A percentile compares a stretch with the other conserved stretches of the same genome.
These are phyloP conservation scores for Exocentrus adspersus DNA, from an alignment of 2,888 invertebrate genomes.

Conservation along the genomic window DNA sequence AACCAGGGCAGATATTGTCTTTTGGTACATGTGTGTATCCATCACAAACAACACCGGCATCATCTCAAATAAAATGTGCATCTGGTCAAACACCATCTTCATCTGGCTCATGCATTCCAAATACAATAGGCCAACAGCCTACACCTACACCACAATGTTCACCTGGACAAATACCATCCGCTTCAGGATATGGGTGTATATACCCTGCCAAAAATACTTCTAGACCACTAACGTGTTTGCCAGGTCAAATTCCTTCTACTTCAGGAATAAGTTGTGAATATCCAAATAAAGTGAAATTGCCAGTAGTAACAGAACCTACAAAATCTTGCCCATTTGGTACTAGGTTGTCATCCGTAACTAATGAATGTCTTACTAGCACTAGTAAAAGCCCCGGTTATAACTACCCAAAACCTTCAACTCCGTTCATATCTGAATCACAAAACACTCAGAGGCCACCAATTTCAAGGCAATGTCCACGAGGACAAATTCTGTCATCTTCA, in stretches of 20 bases:
- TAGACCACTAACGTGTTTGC: slow-evolving; percentile 27
- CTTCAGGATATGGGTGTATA: slow-evolving; percentile 30
- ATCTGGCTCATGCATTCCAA: slow-evolving; percentile 10
- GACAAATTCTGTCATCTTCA: slow-evolving; percentile 31
- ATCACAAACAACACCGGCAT: slow-evolving; percentile 20
- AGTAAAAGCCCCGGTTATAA: slow-evolving; percentile 14
- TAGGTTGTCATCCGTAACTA: slow-evolving; percentile 25
- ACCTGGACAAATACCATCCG: slow-evolving; percentile 36
- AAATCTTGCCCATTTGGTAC: slow-evolving; percentile 28
- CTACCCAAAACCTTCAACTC: slow-evolving; percentile 33
- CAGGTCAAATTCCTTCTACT: slow-evolving; percentile 29
- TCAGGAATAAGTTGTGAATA: slow-evolving; percentile 35
- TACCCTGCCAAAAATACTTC: slow-evolving; percentile 14
- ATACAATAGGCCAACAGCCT: slow-evolving; percentile 32
- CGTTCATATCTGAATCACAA: slow-evolving; percentile 23
- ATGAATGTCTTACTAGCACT: slow-evolving; percentile 13
- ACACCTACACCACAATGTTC: slow-evolving; percentile 25
- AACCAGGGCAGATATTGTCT: slow-evolving; percentile 33
- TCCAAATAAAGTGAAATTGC: slow-evolving; percentile 29
- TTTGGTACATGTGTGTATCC: slow-evolving; percentile 7
- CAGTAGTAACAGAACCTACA: slow-evolving; percentile 53
- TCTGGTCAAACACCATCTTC: neutral
- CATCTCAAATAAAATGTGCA: neutral
- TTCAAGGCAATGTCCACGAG: slow-evolving; percentile 30
- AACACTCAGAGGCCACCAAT: slow-evolving; percentile 4